Evolutionary conservation across 2,888 invertebrate genomes (phyloP).

Genomic region (Zonitis immaculata): DNA sequence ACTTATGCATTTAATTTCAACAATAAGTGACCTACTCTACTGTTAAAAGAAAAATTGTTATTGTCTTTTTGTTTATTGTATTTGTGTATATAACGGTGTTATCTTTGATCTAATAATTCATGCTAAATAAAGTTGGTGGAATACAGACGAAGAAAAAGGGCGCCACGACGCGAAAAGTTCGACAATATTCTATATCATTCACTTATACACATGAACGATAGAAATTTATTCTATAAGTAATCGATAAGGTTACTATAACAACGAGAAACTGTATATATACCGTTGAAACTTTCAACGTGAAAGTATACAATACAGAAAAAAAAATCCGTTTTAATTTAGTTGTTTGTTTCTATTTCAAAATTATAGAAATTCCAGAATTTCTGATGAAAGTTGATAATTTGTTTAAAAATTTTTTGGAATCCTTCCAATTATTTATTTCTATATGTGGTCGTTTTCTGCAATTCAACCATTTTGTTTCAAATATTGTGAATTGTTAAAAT

Average conservation of each 20-base stretch:
- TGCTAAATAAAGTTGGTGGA: not conserved
- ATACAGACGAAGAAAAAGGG: not conserved
- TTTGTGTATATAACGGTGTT: not conserved
- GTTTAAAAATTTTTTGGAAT: too few relatives aligned
- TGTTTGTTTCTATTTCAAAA: not conserved
- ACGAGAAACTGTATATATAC: constrained; percentile 27
- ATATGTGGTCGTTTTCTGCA: not conserved
- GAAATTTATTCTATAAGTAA: constrained; percentile 21
- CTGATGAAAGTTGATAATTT: too few relatives aligned
- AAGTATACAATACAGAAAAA: too few relatives aligned
- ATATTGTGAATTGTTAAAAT: not conserved
- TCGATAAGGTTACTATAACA: constrained; percentile 30
- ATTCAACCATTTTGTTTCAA: not conserved
- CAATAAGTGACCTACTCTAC: too few relatives aligned
- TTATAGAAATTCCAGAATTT: too few relatives aligned
- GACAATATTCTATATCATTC: not conserved
- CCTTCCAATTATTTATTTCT: too few relatives aligned
- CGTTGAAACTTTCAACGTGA: constrained; percentile 15
- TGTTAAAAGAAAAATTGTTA: not conserved
- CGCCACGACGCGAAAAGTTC: not conserved
- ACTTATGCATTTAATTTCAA: too few relatives aligned
- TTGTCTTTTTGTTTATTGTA: not conserved
- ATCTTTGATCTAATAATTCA: constrained; percentile 6
- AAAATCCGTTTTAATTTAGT: too few relatives aligned
- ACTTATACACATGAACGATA: not conserved